A percentile compares a stretch with the other conserved stretches of the same genome.
Conservation (phyloP, 2,113 vertebrate species). For the Oreochromis aureus region DNA sequence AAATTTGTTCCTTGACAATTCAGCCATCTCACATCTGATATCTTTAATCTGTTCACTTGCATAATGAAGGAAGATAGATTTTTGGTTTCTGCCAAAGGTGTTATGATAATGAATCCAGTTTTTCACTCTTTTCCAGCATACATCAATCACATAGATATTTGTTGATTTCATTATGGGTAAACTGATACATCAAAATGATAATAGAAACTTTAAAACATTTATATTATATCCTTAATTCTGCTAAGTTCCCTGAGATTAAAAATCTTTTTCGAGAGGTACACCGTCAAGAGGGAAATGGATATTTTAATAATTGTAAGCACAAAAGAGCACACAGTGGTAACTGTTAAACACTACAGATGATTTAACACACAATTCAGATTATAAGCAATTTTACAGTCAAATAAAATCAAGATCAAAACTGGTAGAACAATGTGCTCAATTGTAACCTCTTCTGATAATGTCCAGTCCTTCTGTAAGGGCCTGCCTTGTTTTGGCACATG, state of each 20-base stretch:
- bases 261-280: background rate
- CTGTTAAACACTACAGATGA: background rate
- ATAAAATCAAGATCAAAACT: background rate
- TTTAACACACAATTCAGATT: background rate
- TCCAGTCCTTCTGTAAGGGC: rapidly evolving
- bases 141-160: background rate
- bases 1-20: rapidly evolving
- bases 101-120: background rate
- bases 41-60: background rate
- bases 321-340: background rate
- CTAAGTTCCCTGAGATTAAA: background rate
- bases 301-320: background rate
- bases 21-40: background rate
- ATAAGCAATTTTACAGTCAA: background rate
- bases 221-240: background rate
- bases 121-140: background rate
- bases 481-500: background rate
- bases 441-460: background rate
- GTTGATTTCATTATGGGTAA: background rate
- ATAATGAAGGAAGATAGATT: background rate
- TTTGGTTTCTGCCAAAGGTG: background rate
- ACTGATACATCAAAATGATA: background rate
- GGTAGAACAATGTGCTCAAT: background rate
- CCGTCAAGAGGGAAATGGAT: background rate
- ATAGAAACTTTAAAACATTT: background rate